Evolutionary conservation across 1,140 invertebrate species (phyloP), one percentile per base, ranked within the genome.

Genomic region (Protaetia brevitarsis): DNA sequence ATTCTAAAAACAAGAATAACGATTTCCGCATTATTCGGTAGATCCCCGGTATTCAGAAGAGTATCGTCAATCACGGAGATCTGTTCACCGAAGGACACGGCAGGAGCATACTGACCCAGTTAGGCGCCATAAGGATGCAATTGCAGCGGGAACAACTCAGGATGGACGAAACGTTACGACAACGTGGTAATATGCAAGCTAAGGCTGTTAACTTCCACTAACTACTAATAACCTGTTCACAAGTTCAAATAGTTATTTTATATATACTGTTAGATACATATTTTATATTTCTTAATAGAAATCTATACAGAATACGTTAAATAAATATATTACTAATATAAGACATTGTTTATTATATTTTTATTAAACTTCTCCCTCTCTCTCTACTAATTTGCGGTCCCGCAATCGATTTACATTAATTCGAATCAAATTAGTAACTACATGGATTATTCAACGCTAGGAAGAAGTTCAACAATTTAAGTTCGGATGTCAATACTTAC

Each of bases 111-210:
- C 74, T 85, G 63, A 84, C 83, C 4, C 83, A 85, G 71, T 69
- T 85, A 11, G 84, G 83, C 3, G 83, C 83, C n/a, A 85, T 85
- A 60, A 67, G 84, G 45, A 73, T 82, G 64, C 83, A 84, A 64
- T 68, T 85, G 64, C 83, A 85, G 66, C 74, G 84, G 36, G 83
- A 85, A 67, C 84, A 85, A 70, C 68, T 84, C 59, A 81, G 81
- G 67, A 75, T 85, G 63, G 83, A 85, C 58, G 76, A 76, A 66
- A 71, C 71, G 45, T 66, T 78, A 63, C 69, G 70, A 37, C 74
- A 73, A 69, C 72, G 76, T 45, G 73, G 71, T 58, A 67, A 74
- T 61, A 65, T 69, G 68, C 73, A 75, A 72, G 72, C 75, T 64
- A 75, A 74, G 70, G 73, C 71, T 74, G 70, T 74, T 74, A 62